Conservation (phyloP, 2,888 invertebrate species). For the Sinentomon sp. region DNA sequence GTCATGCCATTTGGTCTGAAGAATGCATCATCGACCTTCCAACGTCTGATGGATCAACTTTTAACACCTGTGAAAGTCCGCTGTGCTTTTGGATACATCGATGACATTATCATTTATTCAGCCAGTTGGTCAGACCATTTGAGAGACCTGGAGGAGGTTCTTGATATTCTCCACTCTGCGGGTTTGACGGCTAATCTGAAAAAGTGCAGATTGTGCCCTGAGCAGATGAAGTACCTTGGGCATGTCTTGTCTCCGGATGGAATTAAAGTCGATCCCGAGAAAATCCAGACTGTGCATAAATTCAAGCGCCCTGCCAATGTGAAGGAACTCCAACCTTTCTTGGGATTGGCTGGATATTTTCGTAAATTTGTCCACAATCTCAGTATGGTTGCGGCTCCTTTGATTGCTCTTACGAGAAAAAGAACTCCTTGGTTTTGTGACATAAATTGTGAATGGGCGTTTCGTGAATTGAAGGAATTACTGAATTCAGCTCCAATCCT, state of each 20-base stretch:
- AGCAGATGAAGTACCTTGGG: conserved; percentile 17
- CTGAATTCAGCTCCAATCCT: background rate
- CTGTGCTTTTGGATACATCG: too few species aligned
- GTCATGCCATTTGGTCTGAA: conserved; percentile 2
- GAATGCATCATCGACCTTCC: background rate
- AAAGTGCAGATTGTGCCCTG: conserved; percentile 18
- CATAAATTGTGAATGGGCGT: too few species aligned
- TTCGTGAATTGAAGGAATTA: background rate
- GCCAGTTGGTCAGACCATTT: conserved; percentile 15
- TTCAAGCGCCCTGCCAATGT: conserved; percentile 1
- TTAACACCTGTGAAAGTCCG: too few species aligned
- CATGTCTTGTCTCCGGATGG: conserved; percentile 17
- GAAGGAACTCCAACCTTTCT: conserved; percentile 2
- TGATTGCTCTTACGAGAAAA: too few species aligned
- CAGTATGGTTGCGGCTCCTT: too few species aligned
- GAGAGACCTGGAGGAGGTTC: conserved; percentile 13
- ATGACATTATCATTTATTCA: conserved; percentile 17
- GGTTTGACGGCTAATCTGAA: conserved; percentile 15
- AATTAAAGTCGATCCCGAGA: conserved; percentile 14
- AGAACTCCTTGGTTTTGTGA: too few species aligned
- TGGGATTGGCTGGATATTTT: too few species aligned
- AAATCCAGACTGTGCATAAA: background rate
- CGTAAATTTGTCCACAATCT: too few species aligned
- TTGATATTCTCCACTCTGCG: conserved; percentile 12
- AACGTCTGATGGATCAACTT: conserved; percentile 1